Evolutionary conservation across 1,140 invertebrate genomes (phyloP).

Genomic region (Conopomorpha cramerella): DNA sequence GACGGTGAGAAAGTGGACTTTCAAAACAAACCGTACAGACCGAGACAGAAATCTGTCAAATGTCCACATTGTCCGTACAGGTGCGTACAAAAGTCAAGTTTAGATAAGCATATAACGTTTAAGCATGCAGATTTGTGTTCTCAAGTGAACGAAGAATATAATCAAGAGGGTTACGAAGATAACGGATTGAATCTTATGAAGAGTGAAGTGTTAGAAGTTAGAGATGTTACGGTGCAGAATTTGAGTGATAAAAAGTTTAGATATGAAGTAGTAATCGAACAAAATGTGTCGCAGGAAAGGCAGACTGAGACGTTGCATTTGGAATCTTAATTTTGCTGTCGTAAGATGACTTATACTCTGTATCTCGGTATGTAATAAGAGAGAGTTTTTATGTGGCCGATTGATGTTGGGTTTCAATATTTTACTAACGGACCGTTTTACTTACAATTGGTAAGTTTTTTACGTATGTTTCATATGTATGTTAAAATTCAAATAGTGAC

Average conservation of each 20-base stretch:
- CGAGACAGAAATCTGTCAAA: conserved; percentile 40
- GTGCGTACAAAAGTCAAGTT: conserved; percentile 46
- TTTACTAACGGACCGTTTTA: too few relatives aligned
- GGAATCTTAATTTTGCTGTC: conserved; percentile 20
- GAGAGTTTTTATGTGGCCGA: too few relatives aligned
- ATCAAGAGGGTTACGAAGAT: not conserved
- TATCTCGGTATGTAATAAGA: too few relatives aligned
- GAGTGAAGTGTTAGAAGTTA: conserved; percentile 4
- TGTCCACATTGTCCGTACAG: conserved; percentile 44
- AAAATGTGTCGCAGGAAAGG: too few relatives aligned
- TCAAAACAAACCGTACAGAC: conserved; percentile 39
- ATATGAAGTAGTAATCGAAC: too few relatives aligned
- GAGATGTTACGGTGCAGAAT: conserved; percentile 25
- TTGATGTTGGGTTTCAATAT: too few relatives aligned
- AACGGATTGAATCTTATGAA: not conserved
- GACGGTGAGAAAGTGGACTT: conserved; percentile 34
- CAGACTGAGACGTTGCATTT: conserved; percentile 9
- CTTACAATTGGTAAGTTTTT: too few relatives aligned
- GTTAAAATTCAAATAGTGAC: too few relatives aligned
- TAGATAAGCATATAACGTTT: conserved; percentile 47
- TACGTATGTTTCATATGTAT: too few relatives aligned
- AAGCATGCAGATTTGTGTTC: conserved; percentile 41
- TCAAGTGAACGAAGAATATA: conserved; percentile 6
- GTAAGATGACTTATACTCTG: too few relatives aligned
- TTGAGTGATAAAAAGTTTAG: conserved; percentile 42